Conservation (phyloP, 2,113 vertebrate genomes). For the Platichthys stellatus region DNA sequence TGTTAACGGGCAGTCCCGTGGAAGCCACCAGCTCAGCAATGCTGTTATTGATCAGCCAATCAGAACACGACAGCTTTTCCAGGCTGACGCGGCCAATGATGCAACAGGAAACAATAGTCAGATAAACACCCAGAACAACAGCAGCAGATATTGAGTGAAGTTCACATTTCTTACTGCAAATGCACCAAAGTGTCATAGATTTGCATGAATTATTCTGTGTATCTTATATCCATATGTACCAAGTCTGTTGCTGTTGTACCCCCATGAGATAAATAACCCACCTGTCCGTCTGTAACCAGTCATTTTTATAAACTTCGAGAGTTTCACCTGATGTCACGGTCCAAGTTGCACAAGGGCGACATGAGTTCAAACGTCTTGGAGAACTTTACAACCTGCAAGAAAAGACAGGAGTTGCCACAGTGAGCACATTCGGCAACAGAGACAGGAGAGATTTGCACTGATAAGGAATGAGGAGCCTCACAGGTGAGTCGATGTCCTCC, state of each 20-base stretch:
- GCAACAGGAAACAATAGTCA: conserved; percentile 51
- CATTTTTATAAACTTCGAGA: neutral
- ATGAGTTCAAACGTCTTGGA: conserved; percentile 86
- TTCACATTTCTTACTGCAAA: neutral
- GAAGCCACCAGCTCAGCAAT: conserved; percentile 86
- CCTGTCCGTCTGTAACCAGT: neutral
- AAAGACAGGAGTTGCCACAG: conserved; percentile 10
- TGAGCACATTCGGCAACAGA: neutral
- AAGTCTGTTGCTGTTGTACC: neutral
- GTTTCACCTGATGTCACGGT: conserved; percentile 80
- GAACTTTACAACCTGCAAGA: conserved; percentile 84
- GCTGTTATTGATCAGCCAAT: conserved; percentile 88
- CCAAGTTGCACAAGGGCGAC: conserved; percentile 83
- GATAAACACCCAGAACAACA: neutral
- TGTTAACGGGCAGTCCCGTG: conserved; percentile 86
- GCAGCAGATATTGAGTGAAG: neutral
- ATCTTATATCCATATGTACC: neutral
- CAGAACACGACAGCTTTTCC: conserved; percentile 85
- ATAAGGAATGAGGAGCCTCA: conserved; percentile 48
- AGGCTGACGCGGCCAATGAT: conserved; percentile 75
- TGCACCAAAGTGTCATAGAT: conserved; percentile 1
- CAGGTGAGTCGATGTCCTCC: conserved; percentile 84
- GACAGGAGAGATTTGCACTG: neutral
- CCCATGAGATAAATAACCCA: no score
- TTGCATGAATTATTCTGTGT: neutral